Evolutionary conservation across 2,113 vertebrate genomes (phyloP).

Genomic region (Nothocercus nigrocapillus): DNA sequence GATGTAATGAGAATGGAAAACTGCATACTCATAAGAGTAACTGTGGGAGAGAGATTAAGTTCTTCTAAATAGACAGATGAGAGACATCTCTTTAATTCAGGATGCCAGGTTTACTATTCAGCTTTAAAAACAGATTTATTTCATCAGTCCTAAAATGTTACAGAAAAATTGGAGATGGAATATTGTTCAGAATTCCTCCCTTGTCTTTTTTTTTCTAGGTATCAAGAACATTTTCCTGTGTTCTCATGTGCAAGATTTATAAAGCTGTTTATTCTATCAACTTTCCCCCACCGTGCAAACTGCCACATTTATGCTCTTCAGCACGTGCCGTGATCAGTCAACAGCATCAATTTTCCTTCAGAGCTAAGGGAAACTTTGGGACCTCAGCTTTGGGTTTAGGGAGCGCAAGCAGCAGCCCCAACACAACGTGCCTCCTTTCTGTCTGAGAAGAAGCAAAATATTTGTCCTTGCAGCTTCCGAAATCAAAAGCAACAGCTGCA

Average conservation of each 20-base stretch:
- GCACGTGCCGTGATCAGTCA: not conserved
- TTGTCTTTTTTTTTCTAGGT: not conserved
- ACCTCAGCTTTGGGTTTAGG: not conserved
- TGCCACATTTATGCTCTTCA: not conserved
- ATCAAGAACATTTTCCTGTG: not conserved
- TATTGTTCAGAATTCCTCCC: not conserved
- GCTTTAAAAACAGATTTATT: not conserved
- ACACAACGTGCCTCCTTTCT: not conserved
- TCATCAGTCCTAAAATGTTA: not conserved
- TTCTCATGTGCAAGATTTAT: not conserved
- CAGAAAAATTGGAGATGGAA: not conserved
- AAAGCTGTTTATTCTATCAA: not conserved
- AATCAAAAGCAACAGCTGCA: not conserved
- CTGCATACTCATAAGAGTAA: not conserved
- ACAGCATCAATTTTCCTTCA: not conserved
- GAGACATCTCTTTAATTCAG: not conserved
- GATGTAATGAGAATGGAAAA: not conserved
- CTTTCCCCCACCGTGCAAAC: not conserved
- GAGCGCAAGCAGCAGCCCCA: not conserved
- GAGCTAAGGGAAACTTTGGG: too few relatives aligned
- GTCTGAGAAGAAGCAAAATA: not conserved
- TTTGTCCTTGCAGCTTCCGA: not conserved
- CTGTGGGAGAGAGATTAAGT: not conserved
- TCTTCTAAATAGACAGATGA: not conserved
- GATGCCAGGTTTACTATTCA: not conserved